Percentiles rank a stretch among this genome's conserved stretches.
phyloP scores from a whole-genome alignment of 2,113 vertebrate genomes.

The Eolophus roseicapilla region DNA sequence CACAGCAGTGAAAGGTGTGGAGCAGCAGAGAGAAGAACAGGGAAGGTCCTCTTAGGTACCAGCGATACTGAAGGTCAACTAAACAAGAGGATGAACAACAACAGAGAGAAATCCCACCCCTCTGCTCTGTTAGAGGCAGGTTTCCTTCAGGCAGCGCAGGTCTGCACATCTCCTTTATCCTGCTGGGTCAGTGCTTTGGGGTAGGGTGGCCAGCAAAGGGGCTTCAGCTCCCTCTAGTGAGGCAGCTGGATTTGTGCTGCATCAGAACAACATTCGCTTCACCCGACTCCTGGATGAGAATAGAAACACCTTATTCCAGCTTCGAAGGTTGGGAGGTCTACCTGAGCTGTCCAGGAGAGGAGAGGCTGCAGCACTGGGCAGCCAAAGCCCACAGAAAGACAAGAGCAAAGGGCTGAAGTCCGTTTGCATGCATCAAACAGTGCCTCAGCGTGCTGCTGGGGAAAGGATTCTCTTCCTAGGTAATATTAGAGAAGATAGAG shows the following conservation, averaged over 20 bases:
- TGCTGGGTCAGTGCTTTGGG: background rate
- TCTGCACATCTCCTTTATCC: background rate
- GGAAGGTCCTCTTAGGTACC: rapidly evolving
- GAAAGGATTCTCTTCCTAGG: background rate
- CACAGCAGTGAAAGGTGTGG: rapidly evolving
- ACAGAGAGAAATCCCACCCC: rapidly evolving
- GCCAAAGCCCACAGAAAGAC: background rate
- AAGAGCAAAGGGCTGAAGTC: rapidly evolving
- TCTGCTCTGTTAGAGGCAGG: rapidly evolving
- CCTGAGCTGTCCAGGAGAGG: rapidly evolving
- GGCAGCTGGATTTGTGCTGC: background rate
- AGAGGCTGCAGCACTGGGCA: background rate
- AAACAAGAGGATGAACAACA: rapidly evolving
- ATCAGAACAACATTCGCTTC: rapidly evolving
- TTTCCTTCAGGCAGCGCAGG: background rate
- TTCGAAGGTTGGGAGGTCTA: rapidly evolving
- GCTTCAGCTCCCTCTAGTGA: conserved; percentile 56
- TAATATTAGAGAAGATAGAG: background rate
- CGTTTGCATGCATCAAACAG: background rate
- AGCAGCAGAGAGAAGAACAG: background rate
- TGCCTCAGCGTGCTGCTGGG: background rate
- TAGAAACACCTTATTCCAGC: rapidly evolving
- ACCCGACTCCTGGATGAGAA: rapidly evolving
- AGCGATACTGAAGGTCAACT: rapidly evolving
- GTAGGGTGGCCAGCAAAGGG: background rate